These are phyloP conservation scores for Acipenser ruthenus DNA, from an alignment of 2,797 vertebrate genomes.

Conservation along the genomic window DNA sequence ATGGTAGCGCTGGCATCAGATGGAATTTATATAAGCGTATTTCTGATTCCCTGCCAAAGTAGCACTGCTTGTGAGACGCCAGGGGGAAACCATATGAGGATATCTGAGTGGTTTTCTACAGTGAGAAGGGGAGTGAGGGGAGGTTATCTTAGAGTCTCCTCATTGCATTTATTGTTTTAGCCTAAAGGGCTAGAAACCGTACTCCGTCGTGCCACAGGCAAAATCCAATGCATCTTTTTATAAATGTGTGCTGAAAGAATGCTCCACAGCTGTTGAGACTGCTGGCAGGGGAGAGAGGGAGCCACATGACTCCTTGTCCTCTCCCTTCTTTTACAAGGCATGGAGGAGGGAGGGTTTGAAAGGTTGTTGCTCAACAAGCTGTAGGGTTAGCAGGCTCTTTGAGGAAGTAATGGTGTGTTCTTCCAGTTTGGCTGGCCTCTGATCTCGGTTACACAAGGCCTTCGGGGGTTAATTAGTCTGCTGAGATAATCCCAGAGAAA, in stretches of 20 bases:
- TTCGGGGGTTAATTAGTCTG: conserved; percentile 67
- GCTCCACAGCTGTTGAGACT: conserved; percentile 55
- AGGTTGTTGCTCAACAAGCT: conserved; percentile 44
- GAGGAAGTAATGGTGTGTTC: conserved; percentile 33
- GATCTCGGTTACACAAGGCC: conserved; percentile 51
- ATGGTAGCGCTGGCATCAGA: conserved; percentile 83
- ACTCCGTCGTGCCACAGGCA: conserved; percentile 56
- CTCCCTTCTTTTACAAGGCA: conserved; percentile 45
- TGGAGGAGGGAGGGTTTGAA: conserved; percentile 49
- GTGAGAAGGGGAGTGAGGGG: conserved; percentile 38
- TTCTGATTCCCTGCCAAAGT: conserved; percentile 82
- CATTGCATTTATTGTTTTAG: conserved; percentile 58
- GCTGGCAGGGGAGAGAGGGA: conserved; percentile 45
- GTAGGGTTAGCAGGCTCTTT: conserved; percentile 27
- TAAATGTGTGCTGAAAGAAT: conserved; percentile 48
- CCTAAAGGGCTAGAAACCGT: conserved; percentile 62
- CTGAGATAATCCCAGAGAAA: conserved; percentile 64
- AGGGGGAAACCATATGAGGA: conserved; percentile 64
- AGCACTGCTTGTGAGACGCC: conserved; percentile 59
- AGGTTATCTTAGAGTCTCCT: conserved; percentile 57
- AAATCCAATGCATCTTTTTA: conserved; percentile 53
- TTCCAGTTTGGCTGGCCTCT: conserved; percentile 36
- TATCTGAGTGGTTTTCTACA: conserved; percentile 62
- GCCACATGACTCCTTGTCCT: conserved; percentile 48
- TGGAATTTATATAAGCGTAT: conserved; percentile 86